A percentile compares a stretch with the other conserved stretches of the same genome.
phyloP scores from a whole-genome alignment of 2,888 invertebrate genomes.

The Drosophila infuscata region DNA sequence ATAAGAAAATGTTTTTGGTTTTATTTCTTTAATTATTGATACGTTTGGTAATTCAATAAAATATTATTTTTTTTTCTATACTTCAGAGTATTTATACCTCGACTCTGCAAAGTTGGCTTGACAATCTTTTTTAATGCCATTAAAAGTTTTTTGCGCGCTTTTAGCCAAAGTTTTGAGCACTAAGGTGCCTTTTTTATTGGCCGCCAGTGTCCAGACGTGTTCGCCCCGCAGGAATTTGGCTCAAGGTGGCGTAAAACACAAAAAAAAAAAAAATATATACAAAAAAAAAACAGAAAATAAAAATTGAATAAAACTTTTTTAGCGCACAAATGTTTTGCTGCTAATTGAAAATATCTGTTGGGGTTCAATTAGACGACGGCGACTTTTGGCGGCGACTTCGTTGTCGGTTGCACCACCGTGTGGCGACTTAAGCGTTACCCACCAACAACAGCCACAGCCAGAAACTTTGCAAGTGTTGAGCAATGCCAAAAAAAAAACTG shows the following conservation, averaged over 20 bases:
- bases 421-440: constrained; percentile 54
- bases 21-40: too few species aligned
- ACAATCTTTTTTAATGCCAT: constrained; percentile 78
- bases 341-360: constrained; percentile 85
- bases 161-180: constrained; percentile 63
- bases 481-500: constrained; percentile 12
- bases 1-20: too few species aligned
- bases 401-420: constrained; percentile 56
- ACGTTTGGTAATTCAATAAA: background rate
- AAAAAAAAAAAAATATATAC: constrained; percentile 33
- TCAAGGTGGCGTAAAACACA: constrained; percentile 75
- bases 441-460: constrained; percentile 23
- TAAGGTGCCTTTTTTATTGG: constrained; percentile 79
- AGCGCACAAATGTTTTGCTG: constrained; percentile 82
- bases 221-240: constrained; percentile 78
- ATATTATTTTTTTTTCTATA: background rate
- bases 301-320: constrained; percentile 76
- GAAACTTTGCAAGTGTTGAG: constrained; percentile 54
- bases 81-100: constrained; percentile 15
- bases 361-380: constrained; percentile 84
- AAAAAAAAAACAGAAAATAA: constrained; percentile 35
- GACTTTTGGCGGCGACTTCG: constrained; percentile 47
- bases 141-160: constrained; percentile 78
- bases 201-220: constrained; percentile 72
- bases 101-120: background rate